These are phyloP conservation scores for Brachionus calyciflorus DNA, from an alignment of 1,140 invertebrate species.

Conservation along the genomic window DNA sequence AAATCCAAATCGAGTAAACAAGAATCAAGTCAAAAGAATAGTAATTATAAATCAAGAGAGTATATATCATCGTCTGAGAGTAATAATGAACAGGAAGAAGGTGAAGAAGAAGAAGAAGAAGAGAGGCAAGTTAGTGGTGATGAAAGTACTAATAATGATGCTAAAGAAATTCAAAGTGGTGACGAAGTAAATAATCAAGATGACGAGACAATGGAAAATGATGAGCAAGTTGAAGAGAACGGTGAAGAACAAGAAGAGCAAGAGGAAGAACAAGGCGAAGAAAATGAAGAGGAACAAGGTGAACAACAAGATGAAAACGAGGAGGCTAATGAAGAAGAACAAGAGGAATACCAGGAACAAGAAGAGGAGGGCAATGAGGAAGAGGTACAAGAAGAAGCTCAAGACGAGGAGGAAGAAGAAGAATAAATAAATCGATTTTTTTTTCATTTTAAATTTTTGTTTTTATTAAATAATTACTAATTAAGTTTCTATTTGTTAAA, in stretches of 20 bases:
- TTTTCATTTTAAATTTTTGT: too few relatives aligned
- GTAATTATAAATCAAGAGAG: constrained; percentile 41
- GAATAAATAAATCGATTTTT: too few relatives aligned
- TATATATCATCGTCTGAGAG: constrained; percentile 41
- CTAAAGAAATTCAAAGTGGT: constrained; percentile 53
- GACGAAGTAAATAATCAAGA: constrained; percentile 49
- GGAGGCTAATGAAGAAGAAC: background rate
- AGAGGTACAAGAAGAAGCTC: background rate
- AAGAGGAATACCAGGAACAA: background rate
- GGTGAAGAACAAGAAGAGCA: constrained; percentile 48
- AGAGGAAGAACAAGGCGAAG: constrained; percentile 46
- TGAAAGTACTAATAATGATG: constrained; percentile 50
- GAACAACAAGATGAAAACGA: constrained; percentile 17
- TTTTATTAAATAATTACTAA: too few relatives aligned
- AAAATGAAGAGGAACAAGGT: constrained; percentile 48
- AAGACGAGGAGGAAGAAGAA: background rate
- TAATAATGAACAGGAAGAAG: constrained; percentile 53
- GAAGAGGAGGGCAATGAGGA: background rate
- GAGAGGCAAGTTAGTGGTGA: constrained; percentile 48
- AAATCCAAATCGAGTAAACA: constrained; percentile 50
- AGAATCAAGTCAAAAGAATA: constrained; percentile 48
- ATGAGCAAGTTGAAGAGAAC: constrained; percentile 50
- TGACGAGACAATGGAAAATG: constrained; percentile 49
- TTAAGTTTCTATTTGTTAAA: too few relatives aligned
- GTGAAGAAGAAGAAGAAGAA: constrained; percentile 51